These are phyloP conservation scores for Zootermopsis nevadensis DNA, from an alignment of 2,888 invertebrate species.

Conservation along the genomic window DNA sequence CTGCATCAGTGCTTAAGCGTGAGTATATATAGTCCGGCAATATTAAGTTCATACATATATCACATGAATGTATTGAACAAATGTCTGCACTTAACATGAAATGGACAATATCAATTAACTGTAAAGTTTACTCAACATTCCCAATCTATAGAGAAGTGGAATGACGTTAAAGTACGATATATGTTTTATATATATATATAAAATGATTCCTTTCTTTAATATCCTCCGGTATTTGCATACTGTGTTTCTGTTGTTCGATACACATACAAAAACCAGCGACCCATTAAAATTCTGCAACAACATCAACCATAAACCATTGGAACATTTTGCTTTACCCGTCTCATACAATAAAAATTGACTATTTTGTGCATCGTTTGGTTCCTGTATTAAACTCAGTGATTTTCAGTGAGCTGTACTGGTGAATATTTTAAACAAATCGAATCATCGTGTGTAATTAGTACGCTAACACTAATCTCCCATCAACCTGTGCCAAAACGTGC, in stretches of 20 bases:
- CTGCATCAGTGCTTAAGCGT: background rate
- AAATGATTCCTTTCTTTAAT: background rate
- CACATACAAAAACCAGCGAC: background rate
- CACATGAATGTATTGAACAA: conserved; percentile 7
- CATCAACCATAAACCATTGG: conserved; percentile 16
- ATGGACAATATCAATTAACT: conserved; percentile 8
- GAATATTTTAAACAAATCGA: background rate
- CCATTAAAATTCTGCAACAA: background rate
- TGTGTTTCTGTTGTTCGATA: background rate
- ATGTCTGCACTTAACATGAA: background rate
- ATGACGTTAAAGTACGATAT: background rate
- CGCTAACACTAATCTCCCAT: background rate
- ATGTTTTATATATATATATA: background rate
- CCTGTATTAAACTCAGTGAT: conserved; percentile 12
- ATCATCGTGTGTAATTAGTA: background rate
- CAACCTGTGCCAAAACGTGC: background rate
- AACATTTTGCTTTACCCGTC: conserved; percentile 34
- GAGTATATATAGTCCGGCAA: background rate
- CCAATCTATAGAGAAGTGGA: background rate
- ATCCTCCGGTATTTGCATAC: background rate
- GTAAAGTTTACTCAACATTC: background rate
- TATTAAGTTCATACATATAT: background rate
- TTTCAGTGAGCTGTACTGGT: background rate
- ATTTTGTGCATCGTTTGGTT: conserved; percentile 45
- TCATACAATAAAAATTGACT: conserved; percentile 46